Percentiles rank a stretch among this genome's conserved stretches.
Conservation (phyloP, 2,888 invertebrate species). For the Nomada ferruginata region DNA sequence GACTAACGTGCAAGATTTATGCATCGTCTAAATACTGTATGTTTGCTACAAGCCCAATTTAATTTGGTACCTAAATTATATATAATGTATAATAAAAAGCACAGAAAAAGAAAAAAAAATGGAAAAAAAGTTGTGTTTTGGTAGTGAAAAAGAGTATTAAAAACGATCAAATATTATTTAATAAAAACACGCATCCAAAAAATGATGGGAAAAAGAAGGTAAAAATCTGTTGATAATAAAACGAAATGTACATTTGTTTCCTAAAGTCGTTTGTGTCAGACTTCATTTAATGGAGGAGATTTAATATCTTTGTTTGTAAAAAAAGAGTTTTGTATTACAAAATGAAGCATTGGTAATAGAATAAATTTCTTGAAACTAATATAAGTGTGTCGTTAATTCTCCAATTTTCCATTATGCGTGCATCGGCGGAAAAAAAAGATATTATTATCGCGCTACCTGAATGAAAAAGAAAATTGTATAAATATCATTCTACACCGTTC, state of each 20-base stretch:
- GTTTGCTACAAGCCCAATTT: conserved; percentile 62
- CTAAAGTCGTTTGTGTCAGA: conserved; percentile 33
- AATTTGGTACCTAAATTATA: conserved; percentile 75
- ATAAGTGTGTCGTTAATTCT: conserved; percentile 39
- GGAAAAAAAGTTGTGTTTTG: conserved; percentile 37
- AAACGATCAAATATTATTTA: conserved; percentile 23
- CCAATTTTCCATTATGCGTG: background rate
- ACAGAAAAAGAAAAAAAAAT: conserved; percentile 52
- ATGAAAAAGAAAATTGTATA: conserved; percentile 13
- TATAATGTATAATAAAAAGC: conserved; percentile 63
- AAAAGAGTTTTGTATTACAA: conserved; percentile 69
- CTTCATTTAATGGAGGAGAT: conserved; percentile 45
- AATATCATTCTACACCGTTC: conserved; percentile 22
- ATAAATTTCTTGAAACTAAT: conserved; percentile 66
- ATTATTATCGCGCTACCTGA: conserved; percentile 1
- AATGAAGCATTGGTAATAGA: conserved; percentile 62
- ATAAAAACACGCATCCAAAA: background rate
- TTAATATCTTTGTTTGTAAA: conserved; percentile 60
- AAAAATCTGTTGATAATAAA: conserved; percentile 19
- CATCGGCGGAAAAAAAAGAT: background rate
- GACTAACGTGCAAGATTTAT: conserved; percentile 44
- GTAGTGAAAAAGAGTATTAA: conserved; percentile 34
- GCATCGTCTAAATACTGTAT: conserved; percentile 55
- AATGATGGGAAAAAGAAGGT: background rate
- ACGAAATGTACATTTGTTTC: conserved; percentile 31